phyloP scores from a whole-genome alignment of 2,888 invertebrate species.

The Malthinus seriepunctatus region DNA sequence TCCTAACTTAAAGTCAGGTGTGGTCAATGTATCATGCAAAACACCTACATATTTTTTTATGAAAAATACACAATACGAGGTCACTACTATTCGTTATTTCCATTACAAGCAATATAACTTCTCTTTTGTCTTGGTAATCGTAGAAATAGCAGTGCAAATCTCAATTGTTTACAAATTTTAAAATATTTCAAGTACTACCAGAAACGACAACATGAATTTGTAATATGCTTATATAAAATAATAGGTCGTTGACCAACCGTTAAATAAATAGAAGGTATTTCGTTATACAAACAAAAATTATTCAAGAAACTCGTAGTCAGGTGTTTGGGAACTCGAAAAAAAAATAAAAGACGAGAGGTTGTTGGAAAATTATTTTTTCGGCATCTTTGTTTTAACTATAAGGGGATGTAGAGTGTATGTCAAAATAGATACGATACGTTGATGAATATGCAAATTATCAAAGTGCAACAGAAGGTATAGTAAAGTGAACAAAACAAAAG shows the following conservation, averaged over 20 bases:
- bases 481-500: neutral
- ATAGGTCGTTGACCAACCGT: constrained; percentile 20
- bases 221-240: constrained; percentile 17
- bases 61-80: constrained; percentile 18
- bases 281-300: constrained; percentile 2
- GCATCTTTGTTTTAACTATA: too few relatives aligned
- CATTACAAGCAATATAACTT: constrained; percentile 27
- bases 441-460: too few relatives aligned
- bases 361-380: too few relatives aligned
- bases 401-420: too few relatives aligned
- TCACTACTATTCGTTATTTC: constrained; percentile 27
- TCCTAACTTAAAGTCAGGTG: constrained; percentile 15
- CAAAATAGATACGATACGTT: too few relatives aligned
- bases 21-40: constrained; percentile 26
- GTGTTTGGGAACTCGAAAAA: too few relatives aligned
- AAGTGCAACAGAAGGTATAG: neutral
- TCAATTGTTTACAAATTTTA: constrained; percentile 37
- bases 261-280: constrained; percentile 12
- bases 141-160: constrained; percentile 32
- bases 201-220: constrained; percentile 16
- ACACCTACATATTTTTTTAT: constrained; percentile 28
- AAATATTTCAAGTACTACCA: constrained; percentile 19
- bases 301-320: neutral
- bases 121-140: constrained; percentile 30
- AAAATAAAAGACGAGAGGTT: too few relatives aligned